These are phyloP conservation scores for Parotocinclus haroldoi DNA, from an alignment of 2,797 vertebrate species.

Conservation along the genomic window DNA sequence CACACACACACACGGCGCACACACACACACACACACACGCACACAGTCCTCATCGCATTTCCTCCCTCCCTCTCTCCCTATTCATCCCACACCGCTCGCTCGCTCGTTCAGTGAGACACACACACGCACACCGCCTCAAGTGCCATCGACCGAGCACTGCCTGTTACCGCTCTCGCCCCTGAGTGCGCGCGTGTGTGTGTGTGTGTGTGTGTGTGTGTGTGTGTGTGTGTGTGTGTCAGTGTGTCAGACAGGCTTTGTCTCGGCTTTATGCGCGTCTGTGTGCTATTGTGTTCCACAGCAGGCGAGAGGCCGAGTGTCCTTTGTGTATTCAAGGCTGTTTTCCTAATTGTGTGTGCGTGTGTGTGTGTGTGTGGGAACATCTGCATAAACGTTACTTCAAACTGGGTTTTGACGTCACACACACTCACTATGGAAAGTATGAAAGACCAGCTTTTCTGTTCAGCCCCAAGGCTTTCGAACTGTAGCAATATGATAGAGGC, in stretches of 20 bases:
- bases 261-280: conserved; percentile 35
- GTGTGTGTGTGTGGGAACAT: conserved; percentile 18
- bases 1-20: too few species aligned
- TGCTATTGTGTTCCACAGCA: conserved; percentile 39
- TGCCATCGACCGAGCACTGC: conserved; percentile 51
- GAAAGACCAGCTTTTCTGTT: not conserved
- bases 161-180: conserved; percentile 46
- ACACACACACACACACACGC: conserved; percentile 39
- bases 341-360: conserved; percentile 22
- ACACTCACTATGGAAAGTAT: conserved; percentile 1
- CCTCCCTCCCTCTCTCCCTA: conserved; percentile 33
- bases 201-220: conserved; percentile 28
- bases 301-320: conserved; percentile 39
- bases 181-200: conserved; percentile 19
- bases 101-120: conserved; percentile 37
- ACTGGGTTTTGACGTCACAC: conserved; percentile 30
- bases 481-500: not conserved
- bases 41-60: conserved; percentile 28
- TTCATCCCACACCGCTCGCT: conserved; percentile 36
- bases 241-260: conserved; percentile 35
- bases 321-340: conserved; percentile 40
- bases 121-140: conserved; percentile 55
- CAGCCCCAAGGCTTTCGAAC: not conserved
- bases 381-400: conserved; percentile 14
- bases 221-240: conserved; percentile 32